Evolutionary conservation across 1,140 invertebrate species (phyloP).

Genomic region (Physella acuta): DNA sequence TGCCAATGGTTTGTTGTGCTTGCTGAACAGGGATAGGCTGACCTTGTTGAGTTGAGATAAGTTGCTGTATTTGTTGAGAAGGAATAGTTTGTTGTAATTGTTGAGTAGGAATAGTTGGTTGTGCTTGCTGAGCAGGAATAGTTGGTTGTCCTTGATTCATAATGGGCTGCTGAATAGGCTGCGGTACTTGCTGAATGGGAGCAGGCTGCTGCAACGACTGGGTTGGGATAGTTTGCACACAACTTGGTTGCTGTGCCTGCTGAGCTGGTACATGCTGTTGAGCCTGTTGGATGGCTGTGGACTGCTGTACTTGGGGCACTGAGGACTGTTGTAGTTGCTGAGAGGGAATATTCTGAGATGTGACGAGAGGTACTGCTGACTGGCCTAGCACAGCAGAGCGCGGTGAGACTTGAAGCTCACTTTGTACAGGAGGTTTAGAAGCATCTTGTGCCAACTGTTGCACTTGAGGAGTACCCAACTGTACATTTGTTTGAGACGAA

Average conservation of each 20-base stretch:
- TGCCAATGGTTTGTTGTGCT: no score
- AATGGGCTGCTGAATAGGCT: neutral
- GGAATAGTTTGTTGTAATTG: no score
- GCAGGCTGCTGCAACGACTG: neutral
- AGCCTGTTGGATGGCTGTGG: neutral
- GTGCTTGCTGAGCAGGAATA: neutral
- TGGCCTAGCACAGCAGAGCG: neutral
- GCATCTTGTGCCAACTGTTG: neutral
- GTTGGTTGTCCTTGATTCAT: neutral
- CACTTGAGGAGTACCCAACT: neutral
- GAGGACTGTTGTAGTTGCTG: neutral
- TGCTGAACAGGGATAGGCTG: no score
- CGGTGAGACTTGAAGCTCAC: conserved; percentile 5
- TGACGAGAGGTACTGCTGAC: neutral
- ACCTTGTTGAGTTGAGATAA: no score
- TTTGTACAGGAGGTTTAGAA: neutral
- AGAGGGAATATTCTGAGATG: neutral
- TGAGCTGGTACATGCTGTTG: neutral
- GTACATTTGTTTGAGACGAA: conserved; percentile 1
- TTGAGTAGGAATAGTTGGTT: neutral
- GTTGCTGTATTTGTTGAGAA: no score
- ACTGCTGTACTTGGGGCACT: neutral
- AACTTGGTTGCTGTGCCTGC: neutral
- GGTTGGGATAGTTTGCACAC: neutral
- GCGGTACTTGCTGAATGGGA: neutral